Evolutionary conservation across 2,113 vertebrate species (phyloP), one percentile per base, ranked within the genome.

Genomic region (Ceyx melanurus): DNA sequence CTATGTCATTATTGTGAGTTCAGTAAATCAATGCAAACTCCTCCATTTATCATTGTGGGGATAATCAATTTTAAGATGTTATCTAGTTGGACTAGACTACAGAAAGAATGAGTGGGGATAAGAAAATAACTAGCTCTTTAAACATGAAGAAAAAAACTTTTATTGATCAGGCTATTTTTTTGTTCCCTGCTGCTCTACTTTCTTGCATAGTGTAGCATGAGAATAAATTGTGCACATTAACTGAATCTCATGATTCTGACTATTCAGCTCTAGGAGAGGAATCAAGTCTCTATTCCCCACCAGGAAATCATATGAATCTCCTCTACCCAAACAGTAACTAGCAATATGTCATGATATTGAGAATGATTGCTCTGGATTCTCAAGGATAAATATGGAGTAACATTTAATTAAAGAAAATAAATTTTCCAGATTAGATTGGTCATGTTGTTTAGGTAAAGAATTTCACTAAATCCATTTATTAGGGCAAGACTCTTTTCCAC

Each of bases 21-120:
- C 66, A 85, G 78, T 60, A 81, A 97, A 92, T 93, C 77, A 91
- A 58, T 94, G 78, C 48, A 45, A 50, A 93, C 48, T 61, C 71
- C 15, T 91, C 33, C 29, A 57, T 87, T 83, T 91, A 54, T 68
- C 86, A 65, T 62, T 94, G 28, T 78, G 46, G 26, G 75, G 84
- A 31, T 91, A 82, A 92, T 70, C 25, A 17, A 79, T 92, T 75
- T 61, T 85, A 86, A 92, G 46, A 81, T 46, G 28, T 2, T 31
- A 57, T 90, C 42, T 80, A 25, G 71, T 33, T 53, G 37, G 68
- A 25, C 45, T 88, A 19, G 33, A 76, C 60, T 51, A n/a, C 35
- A 90, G 11, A 85, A 68, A 62, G 42, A 50, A 67, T 67, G 20
- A 70, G 20, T 23, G 37, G 12, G 65, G 9, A 35, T 28, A 72